Evolutionary conservation across 1,140 invertebrate genomes (phyloP).

Genomic region (Eriosoma lanigerum): DNA sequence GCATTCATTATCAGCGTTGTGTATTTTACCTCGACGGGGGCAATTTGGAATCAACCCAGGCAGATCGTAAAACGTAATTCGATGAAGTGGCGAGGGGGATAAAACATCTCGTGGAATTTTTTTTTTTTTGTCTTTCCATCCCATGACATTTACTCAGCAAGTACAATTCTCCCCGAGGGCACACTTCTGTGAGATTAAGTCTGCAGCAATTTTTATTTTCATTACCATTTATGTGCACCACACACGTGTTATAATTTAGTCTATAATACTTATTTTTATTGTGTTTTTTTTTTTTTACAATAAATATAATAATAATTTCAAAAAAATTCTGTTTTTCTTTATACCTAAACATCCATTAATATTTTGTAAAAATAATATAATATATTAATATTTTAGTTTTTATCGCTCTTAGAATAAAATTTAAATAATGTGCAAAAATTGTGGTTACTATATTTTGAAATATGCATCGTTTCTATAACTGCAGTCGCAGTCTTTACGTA

Average conservation of each 20-base stretch:
- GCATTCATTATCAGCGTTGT: slow-evolving; percentile 13
- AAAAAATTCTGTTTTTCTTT: too few relatives aligned
- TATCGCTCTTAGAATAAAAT: too few relatives aligned
- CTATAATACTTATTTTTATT: too few relatives aligned
- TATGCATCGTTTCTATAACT: too few relatives aligned
- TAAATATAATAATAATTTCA: too few relatives aligned
- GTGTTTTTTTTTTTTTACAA: too few relatives aligned
- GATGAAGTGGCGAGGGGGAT: background rate
- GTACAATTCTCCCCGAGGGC: background rate
- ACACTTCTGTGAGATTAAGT: background rate
- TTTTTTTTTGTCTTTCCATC: background rate
- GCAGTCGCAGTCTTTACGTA: too few relatives aligned
- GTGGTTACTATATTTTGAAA: too few relatives aligned
- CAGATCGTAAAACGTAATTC: background rate
- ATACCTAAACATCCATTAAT: too few relatives aligned
- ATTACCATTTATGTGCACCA: background rate
- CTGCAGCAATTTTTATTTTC: background rate
- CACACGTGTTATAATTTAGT: background rate
- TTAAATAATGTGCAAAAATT: too few relatives aligned
- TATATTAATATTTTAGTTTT: too few relatives aligned
- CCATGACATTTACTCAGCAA: background rate
- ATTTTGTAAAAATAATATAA: too few relatives aligned
- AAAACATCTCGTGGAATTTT: background rate
- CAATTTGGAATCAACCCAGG: slow-evolving; percentile 23
- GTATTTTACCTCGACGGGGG: background rate